phyloP scores from a whole-genome alignment of 2,113 vertebrate species.

The Micromys minutus region DNA sequence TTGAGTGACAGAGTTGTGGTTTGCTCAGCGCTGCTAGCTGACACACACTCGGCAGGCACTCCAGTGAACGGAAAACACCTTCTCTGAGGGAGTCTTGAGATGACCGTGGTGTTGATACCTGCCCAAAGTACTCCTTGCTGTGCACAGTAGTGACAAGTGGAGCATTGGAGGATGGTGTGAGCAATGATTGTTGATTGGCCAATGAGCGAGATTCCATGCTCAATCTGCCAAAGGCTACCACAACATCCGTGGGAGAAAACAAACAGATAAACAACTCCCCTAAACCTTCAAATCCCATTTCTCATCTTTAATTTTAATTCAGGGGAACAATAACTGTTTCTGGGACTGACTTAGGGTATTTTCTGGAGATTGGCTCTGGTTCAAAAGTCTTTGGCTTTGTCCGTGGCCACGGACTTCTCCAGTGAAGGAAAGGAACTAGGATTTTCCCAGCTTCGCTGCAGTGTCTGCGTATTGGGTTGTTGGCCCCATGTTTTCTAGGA shows the following conservation, averaged over 20 bases:
- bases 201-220: constrained; percentile 51
- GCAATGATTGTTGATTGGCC: constrained; percentile 25
- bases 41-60: neutral
- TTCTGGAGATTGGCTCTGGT: constrained; percentile 58
- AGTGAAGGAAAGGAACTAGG: neutral
- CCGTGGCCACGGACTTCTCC: neutral
- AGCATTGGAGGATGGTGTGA: constrained; percentile 32
- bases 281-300: neutral
- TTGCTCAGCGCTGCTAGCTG: neutral
- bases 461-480: constrained; percentile 42
- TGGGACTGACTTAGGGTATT: constrained; percentile 28
- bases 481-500: neutral
- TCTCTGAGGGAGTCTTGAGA: constrained; percentile 35
- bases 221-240: constrained; percentile 4
- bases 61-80: neutral
- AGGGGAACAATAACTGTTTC: constrained; percentile 8
- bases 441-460: constrained; percentile 16
- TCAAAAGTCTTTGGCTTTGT: constrained; percentile 43
- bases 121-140: constrained; percentile 20
- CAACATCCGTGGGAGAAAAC: constrained; percentile 5
- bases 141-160: neutral
- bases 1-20: neutral
- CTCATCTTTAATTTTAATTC: constrained; percentile 65
- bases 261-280: neutral
- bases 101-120: neutral